Base-by-base conservation (phyloP, 2,797 vertebrate genomes). In the Bryconaethiops microstoma region DNA sequence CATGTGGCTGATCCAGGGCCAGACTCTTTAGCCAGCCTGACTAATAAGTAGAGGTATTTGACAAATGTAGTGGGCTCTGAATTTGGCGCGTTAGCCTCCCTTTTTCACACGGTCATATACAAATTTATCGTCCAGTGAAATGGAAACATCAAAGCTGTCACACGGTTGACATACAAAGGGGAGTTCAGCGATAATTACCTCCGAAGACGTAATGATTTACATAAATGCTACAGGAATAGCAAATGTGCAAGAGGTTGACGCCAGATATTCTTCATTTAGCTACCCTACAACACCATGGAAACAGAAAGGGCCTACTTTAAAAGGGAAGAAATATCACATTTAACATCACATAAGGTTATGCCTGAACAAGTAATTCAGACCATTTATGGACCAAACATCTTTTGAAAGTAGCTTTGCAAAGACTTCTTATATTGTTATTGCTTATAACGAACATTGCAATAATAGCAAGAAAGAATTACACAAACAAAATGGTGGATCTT, bases 141-240 rank as follows among this genome's bases (percentile, higher is more conserved):
- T 42, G 54, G 39, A 40, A 77, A 60, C 79, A 70, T 59, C 72
- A 63, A 55, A 71, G 55, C 65, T 60, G 63, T 70, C 29, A 70
- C 82, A 71, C 8, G 23, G 54, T 77, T 63, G 39, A 79, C 45
- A 50, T 29, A 75, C 50, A 64, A 23, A 72, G 29, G 69, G 40
- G 63, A 68, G 74, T 75, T 59, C n/a, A 52, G 48, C 59, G 39
- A 71, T 29, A 83, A 76, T 86, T 76, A 74, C 60, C 77, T 76
- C 48, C n/a, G 55, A 77, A 80, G 23, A 40, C 54, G 59, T 55
- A 71, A 83, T 59, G 5, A 78, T 83, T 79, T 35, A 74, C 54
- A 72, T 76, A 82, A 74, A 77, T 60, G 39, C 5, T 54, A 59
- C 76, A 14, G 17, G 65, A 85, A 78, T 76, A 48, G 69, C 50